Evolutionary conservation across 1,140 invertebrate species (phyloP).

Genomic region (silkworm (Bombyx mori)): DNA sequence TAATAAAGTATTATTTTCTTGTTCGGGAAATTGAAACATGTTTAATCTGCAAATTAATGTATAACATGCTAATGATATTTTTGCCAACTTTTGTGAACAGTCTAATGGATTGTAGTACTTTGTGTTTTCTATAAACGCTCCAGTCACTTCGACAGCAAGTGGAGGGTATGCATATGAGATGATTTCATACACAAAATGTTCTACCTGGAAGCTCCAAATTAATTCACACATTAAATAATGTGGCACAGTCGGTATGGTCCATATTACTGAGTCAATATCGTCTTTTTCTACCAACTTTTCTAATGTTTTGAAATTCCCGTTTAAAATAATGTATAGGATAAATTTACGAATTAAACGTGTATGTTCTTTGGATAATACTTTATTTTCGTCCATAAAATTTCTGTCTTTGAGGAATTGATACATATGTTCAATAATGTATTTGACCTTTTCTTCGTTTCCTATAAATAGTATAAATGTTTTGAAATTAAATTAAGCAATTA

Average conservation of each 20-base stretch:
- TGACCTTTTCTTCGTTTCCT: slow-evolving; percentile 58
- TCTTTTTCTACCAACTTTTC: slow-evolving; percentile 37
- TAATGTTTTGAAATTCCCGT: slow-evolving; percentile 39
- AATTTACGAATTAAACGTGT: slow-evolving; percentile 31
- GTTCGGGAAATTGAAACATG: slow-evolving; percentile 31
- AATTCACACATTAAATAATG: slow-evolving; percentile 54
- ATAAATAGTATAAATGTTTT: slow-evolving; percentile 19
- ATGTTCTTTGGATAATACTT: slow-evolving; percentile 16
- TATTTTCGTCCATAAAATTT: slow-evolving; percentile 28
- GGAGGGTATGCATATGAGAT: slow-evolving; percentile 36
- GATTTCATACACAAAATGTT: slow-evolving; percentile 46
- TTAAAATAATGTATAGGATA: slow-evolving; percentile 49
- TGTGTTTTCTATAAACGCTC: slow-evolving; percentile 38
- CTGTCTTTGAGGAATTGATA: slow-evolving; percentile 33
- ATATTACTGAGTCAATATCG: slow-evolving; percentile 41
- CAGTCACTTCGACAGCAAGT: slow-evolving; percentile 37
- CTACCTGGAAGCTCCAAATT: slow-evolving; percentile 47
- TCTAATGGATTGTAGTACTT: slow-evolving; percentile 46
- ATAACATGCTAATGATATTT: slow-evolving; percentile 35
- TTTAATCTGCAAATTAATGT: slow-evolving; percentile 36
- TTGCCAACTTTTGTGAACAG: slow-evolving; percentile 31
- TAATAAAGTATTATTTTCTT: slow-evolving; percentile 15
- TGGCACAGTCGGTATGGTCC: slow-evolving; percentile 46
- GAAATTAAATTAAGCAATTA: slow-evolving; percentile 2
- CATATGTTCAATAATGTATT: slow-evolving; percentile 31